Evolutionary conservation across 2,113 vertebrate species (phyloP).

Genomic region (Protobothrops mucrosquamatus): DNA sequence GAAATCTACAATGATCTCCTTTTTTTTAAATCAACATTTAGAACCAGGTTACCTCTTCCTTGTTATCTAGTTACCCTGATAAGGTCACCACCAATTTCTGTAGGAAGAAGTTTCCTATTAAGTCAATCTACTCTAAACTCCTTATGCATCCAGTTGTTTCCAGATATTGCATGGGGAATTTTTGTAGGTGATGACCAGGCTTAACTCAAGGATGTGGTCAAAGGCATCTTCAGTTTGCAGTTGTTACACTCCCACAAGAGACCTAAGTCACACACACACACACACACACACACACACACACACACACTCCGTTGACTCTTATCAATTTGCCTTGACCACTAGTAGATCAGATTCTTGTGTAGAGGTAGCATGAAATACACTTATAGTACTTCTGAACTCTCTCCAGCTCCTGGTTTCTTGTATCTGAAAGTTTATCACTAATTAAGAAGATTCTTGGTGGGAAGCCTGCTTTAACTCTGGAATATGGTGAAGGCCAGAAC

Average conservation of each 20-base stretch:
- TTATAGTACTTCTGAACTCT: too few species aligned
- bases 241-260: not conserved
- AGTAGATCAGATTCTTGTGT: too few species aligned
- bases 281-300: too few species aligned
- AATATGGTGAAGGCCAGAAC: not conserved
- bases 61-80: not conserved
- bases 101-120: not conserved
- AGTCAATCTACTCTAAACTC: not conserved
- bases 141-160: not conserved
- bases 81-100: not conserved
- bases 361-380: too few species aligned
- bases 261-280: too few species aligned
- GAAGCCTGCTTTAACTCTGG: not conserved
- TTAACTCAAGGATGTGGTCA: not conserved
- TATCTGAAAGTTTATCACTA: too few species aligned
- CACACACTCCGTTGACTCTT: too few species aligned
- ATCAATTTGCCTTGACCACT: too few species aligned
- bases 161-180: not conserved
- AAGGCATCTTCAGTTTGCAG: not conserved
- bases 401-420: too few species aligned
- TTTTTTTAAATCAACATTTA: too few species aligned
- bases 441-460: not conserved
- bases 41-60: too few species aligned
- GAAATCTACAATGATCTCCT: too few species aligned
- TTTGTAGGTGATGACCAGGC: not conserved